Evolutionary conservation across 1,140 invertebrate species (phyloP), one percentile per base, ranked within the genome.

Genomic region (Aradophagus sp.): DNA sequence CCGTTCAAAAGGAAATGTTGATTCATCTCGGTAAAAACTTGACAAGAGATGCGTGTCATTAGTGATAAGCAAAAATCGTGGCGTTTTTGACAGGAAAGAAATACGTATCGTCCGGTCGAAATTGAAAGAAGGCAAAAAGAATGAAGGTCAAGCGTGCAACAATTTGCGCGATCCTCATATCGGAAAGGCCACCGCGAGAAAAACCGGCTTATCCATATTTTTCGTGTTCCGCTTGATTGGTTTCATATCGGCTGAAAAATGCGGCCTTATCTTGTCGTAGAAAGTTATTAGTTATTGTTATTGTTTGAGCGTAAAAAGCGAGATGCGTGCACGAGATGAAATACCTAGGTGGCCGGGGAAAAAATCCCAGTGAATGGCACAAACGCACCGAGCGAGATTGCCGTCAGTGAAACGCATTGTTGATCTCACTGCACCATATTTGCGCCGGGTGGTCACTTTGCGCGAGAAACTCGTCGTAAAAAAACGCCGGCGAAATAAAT

Each of bases 401-500:
- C 35, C 58, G 45, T 36, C 11, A 67, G 69, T 67, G 69, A 73
- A 73, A 68, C 48, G 59, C 61, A 61, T 65, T 61, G 65, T 39
- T 50, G 61, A 66, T 69, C 65, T 74, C 65, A 66, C 55, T 56
- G 65, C 61, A 69, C 71, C 65, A 56, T 67, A 74, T 70, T 70
- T 27, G 61, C 39, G 44, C 17, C 45, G n/a, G 26, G 27, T 23
- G 20, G 10, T 35, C 38, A 35, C 38, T 15, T 32, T 7, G 39
- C 50, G 47, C 59, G 71, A 74, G 65, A 74, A 74, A 68, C 61
- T 58, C 56, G 35, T 34, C 59, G 35, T 32, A 38, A 45, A n/a
- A n/a, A n/a, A n/a, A n/a, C n/a, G n/a, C n/a, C n/a, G n/a, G n/a
- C n/a, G n/a, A n/a, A n/a, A n/a, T n/a, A n/a, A n/a, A n/a, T n/a